Conservation (phyloP, 1,140 invertebrate genomes). For the Luehdorfia chinensis region DNA sequence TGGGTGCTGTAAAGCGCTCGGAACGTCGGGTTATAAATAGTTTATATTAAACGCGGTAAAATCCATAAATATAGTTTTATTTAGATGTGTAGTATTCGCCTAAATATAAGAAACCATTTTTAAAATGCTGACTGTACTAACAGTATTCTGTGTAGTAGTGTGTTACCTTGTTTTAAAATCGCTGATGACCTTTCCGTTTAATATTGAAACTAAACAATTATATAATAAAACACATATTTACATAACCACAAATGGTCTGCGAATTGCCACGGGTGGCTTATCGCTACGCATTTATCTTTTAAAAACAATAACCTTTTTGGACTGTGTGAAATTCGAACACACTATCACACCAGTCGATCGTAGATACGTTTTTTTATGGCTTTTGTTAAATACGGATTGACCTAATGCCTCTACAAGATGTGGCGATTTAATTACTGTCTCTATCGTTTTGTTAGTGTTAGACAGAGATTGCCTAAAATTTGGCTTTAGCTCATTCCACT, state of each 20-base stretch:
- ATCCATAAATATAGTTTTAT: too few relatives aligned
- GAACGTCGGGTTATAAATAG: too few relatives aligned
- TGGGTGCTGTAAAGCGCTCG: too few relatives aligned
- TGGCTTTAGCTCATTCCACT: too few relatives aligned
- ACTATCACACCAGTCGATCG: constrained; percentile 36
- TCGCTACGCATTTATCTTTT: constrained; percentile 47
- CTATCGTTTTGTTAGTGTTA: not conserved
- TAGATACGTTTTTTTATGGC: constrained; percentile 34
- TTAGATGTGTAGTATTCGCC: too few relatives aligned
- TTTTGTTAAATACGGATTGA: constrained; percentile 14
- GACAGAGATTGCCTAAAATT: not conserved
- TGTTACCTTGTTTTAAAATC: constrained; percentile 22
- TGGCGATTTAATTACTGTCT: too few relatives aligned
- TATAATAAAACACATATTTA: constrained; percentile 59
- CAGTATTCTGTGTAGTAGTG: not conserved
- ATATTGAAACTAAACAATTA: constrained; percentile 44
- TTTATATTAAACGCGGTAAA: too few relatives aligned
- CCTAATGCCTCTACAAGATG: not conserved
- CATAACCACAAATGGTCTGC: constrained; percentile 28
- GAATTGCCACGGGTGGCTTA: constrained; percentile 28
- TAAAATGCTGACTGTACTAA: constrained; percentile 24
- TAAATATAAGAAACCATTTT: too few relatives aligned
- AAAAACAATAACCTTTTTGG: constrained; percentile 48
- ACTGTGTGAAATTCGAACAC: constrained; percentile 38
- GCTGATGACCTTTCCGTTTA: constrained; percentile 29